Evolutionary conservation across 64 coral and sea anemone genomes (phyloP), one percentile per base, ranked within the genome.

Genomic region (Actinia tenebrosa): DNA sequence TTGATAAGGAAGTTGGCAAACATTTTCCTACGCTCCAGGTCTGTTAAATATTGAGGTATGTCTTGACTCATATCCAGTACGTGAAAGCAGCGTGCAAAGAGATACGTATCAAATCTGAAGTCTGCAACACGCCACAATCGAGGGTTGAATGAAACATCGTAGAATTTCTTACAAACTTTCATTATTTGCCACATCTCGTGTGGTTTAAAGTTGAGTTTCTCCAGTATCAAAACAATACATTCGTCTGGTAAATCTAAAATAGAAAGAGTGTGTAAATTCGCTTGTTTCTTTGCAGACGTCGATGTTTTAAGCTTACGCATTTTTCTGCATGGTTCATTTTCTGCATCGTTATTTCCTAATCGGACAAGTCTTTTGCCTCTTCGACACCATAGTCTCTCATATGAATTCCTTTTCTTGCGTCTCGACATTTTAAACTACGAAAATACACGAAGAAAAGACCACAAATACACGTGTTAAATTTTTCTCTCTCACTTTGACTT

Each of bases 1-100:
- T 86, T 71, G 46, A 55, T 83, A 87, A 94, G 92, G 82, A 94
- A 94, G 20, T 5, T 44, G 13, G 92, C 92, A n/a, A 94, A 94
- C 11, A 89, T 68, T 72, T 77, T 79, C 84, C 92, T 86, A 23
- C 92, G 78, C 20, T 86, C 44, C 23, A 79, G 46, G 2, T 87
- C 82, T 56, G 88, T 72, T 25, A 94, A 61, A 4, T 77, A 56
- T 60, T 80, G 13, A 45, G 61, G 86, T 23, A 64, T 60, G 11
- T 58, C 83, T 56, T 88, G 78, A 23, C 45, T 23, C 1, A 82
- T 23, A 45, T 88, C 53, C 19, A 87, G 20, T 13, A 43, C 18
- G 23, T 71, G 26, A 84, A 84, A 58, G 1, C 64, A 19, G 14
- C 44, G 77, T 13, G 68, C 25, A 16, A 64, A 84, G 27, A 89